Conservation (phyloP, 2,888 invertebrate species). For the Stegana nigrithorax region DNA sequence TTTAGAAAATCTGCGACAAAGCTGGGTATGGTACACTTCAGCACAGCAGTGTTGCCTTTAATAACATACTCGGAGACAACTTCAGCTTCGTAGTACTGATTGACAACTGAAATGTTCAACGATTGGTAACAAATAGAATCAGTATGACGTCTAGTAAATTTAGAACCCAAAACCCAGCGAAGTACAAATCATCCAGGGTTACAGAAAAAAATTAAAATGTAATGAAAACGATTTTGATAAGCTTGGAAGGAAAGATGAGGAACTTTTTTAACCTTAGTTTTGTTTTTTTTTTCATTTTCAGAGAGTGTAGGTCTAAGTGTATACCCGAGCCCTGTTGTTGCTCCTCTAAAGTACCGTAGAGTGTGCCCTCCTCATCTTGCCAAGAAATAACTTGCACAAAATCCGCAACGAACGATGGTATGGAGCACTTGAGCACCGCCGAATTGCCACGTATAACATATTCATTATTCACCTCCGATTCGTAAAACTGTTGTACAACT, state of each 20-base stretch:
- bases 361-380: constrained; percentile 73
- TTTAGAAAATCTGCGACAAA: constrained; percentile 92
- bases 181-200: too few relatives aligned
- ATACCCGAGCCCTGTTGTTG: constrained; percentile 55
- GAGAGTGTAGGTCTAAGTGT: too few relatives aligned
- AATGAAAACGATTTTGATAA: too few relatives aligned
- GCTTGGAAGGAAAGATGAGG: neutral
- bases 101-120: too few relatives aligned
- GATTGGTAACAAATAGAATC: constrained; percentile 3
- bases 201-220: neutral
- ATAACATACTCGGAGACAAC: constrained; percentile 91
- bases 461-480: constrained; percentile 79
- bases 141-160: too few relatives aligned
- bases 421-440: constrained; percentile 79
- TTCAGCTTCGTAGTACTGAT: constrained; percentile 89
- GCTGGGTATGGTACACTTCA: constrained; percentile 90
- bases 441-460: constrained; percentile 81
- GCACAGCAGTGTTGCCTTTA: constrained; percentile 85
- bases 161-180: too few relatives aligned
- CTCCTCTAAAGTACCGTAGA: constrained; percentile 64
- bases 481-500: constrained; percentile 81
- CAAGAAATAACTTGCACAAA: constrained; percentile 79
- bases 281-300: too few relatives aligned
- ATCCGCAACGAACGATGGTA: constrained; percentile 81
- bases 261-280: too few relatives aligned